Conservation (phyloP, 2,113 vertebrate species). For the Daphoenositta chrysoptera region DNA sequence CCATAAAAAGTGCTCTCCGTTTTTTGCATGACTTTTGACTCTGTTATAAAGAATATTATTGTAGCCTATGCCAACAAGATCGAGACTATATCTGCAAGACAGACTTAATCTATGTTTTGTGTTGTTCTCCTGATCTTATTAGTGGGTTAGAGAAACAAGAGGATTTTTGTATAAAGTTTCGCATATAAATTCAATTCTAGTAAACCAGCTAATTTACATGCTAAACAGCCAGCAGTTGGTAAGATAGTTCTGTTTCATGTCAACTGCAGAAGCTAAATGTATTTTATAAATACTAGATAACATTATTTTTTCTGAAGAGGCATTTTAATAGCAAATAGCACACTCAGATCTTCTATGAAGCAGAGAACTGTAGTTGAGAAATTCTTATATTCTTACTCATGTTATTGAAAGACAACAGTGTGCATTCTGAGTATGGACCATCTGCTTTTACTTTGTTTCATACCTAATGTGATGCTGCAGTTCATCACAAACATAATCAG, state of each 20-base stretch:
- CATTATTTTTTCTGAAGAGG: background rate
- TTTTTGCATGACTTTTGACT: background rate
- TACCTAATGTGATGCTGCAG: background rate
- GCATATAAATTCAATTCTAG: conserved; percentile 23
- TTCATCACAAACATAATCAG: conserved; percentile 37
- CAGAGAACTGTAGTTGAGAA: background rate
- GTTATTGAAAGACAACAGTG: background rate
- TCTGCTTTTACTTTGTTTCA: conserved; percentile 32
- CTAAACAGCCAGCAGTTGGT: background rate
- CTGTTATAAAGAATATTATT: background rate
- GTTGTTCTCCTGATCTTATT: conserved; percentile 55
- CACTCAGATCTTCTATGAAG: background rate
- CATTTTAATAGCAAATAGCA: background rate
- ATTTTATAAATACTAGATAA: conserved; percentile 12
- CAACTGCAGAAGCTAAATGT: background rate
- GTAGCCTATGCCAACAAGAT: background rate
- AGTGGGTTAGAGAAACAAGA: conserved; percentile 52
- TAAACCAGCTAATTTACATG: conserved; percentile 36
- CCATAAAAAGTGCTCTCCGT: background rate
- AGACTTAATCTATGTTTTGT: conserved; percentile 56
- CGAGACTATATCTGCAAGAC: background rate
- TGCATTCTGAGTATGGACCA: background rate
- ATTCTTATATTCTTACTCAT: background rate
- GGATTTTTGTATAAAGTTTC: conserved; percentile 55
- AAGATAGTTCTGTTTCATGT: background rate